Percentiles rank a stretch among this genome's conserved stretches.
phyloP scores from a whole-genome alignment of 2,888 invertebrate genomes.

The Cataglyphis rosenhaueri region DNA sequence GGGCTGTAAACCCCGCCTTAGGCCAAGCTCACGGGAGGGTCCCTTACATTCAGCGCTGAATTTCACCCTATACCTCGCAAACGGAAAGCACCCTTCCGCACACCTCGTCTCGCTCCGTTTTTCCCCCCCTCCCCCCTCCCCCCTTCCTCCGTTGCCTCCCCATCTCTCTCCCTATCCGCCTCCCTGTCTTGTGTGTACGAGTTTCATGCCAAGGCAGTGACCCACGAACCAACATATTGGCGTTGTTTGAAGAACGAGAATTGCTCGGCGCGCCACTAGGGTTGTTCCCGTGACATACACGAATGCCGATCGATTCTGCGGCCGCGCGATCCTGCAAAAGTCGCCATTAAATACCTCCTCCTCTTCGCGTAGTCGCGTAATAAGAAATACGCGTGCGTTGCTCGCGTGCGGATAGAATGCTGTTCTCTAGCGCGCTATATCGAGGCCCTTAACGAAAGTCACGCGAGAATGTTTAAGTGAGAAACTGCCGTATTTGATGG shows the following conservation, averaged over 20 bases:
- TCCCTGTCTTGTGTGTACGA: constrained; percentile 70
- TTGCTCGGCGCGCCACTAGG: constrained; percentile 70
- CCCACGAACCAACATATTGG: constrained; percentile 83
- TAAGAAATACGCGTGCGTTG: constrained; percentile 59
- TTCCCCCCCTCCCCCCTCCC: not conserved
- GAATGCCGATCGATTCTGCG: constrained; percentile 62
- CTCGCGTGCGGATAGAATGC: constrained; percentile 28
- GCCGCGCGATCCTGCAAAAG: constrained; percentile 62
- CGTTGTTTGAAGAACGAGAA: constrained; percentile 83
- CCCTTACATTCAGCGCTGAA: constrained; percentile 79
- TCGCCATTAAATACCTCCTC: constrained; percentile 67
- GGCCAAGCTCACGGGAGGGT: constrained; percentile 81
- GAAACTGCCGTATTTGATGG: constrained; percentile 42
- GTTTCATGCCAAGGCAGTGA: constrained; percentile 81
- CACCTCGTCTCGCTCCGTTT: constrained; percentile 45
- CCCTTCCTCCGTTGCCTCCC: constrained; percentile 53
- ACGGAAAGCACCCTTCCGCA: constrained; percentile 33
- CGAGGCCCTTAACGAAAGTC: constrained; percentile 41
- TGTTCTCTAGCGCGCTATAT: constrained; percentile 28
- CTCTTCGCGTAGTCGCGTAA: constrained; percentile 70
- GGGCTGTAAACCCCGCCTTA: constrained; percentile 85
- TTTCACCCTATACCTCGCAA: constrained; percentile 76
- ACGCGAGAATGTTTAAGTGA: constrained; percentile 39
- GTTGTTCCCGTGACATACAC: constrained; percentile 64
- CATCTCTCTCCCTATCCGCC: constrained; percentile 51